Base-by-base conservation (phyloP, 1,140 invertebrate species). In the Zophobas atratus region DNA sequence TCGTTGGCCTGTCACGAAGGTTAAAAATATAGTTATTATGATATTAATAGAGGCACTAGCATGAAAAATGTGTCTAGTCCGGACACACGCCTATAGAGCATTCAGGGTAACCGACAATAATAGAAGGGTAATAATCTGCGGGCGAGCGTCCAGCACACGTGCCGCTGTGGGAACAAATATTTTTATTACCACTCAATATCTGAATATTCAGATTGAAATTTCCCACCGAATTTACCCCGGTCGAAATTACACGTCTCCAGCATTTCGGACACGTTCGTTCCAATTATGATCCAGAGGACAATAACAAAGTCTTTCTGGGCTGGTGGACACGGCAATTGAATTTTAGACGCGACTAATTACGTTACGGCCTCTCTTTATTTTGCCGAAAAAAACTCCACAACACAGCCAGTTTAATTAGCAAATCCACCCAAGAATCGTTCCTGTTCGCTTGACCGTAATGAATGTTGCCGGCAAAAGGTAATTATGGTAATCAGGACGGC, bases 21-120 rank as follows among this genome's bases (percentile, higher is more conserved):
- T 73, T 41, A 56, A 73, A 73, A 73, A 73, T 73, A 73, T 43
- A 73, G 71, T 73, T 73, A 73, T 73, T 73, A 73, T 32, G 55
- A 55, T 73, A 73, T 73, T 73, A 73, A 72, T 72, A 72, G 55
- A 56, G 71, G 71, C 49, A n/a, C 34, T 36, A 0, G 55, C 71
- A 56, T 73, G 71, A 73, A 73, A 73, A 73, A 73, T 73, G 55
- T 51, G 71, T 73, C 55, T 73, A 38, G 36, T 34, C 51, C 51
- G 55, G 71, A 73, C 71, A 73, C 55, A 53, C 60, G 60, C 38
- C 60, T 43, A 39, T 41, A 48, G 49, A 73, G 71, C 35, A 49
- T 51, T 53, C 36, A 38, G 71, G 71, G 71, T 73, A 38, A 56
- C 38, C 49, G 3, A 55, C 71, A 73, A 73, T 73, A 73, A 53